Base-by-base conservation (phyloP, 2,888 invertebrate genomes). In the Diadegma fenestrale region DNA sequence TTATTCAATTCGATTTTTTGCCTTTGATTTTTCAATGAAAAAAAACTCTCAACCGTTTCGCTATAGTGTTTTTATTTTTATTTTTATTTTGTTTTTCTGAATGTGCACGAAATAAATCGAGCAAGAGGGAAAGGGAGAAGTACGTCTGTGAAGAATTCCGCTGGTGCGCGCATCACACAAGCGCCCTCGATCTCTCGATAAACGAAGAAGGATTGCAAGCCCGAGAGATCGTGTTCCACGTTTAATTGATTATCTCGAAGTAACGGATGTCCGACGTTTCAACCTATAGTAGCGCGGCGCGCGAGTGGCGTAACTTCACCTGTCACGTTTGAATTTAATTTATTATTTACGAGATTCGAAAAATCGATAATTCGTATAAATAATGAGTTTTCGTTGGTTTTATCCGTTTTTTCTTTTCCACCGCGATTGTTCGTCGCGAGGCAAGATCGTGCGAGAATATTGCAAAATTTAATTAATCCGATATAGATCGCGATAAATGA, bases 171-270 rank as follows among this genome's bases (percentile, higher is more conserved):
- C 30, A 64, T 37, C 66, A 58, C 61, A 73, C 61, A 66, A 19
- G 45, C 22, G 51, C 63, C 54, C 72, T 78, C 78, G 84, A 85
- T 73, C 77, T 51, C 68, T 73, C 82, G 85, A 85, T 82, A 85
- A 85, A 85, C 85, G 85, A 85, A 85, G 85, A 85, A 85, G 78
- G 79, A 85, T 85, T 79, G 82, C 82, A 66, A 78, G 82, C 75
- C 79, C 58, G 69, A 79, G 82, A 82, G 85, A 85, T 85, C 85
- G 85, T 66, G 75, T 82, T 85, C 64, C 75, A 58, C 80, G 82
- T 85, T 85, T 82, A 85, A 85, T 82, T 85, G 85, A 85, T 85
- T 85, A 85, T 85, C 79, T 79, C 75, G 78, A 66, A 61, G 82
- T 41, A 82, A 82, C 77, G 84, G 77, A 78, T 63, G 75, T 79